A percentile compares a stretch with the other conserved stretches of the same genome.
Conservation (phyloP, 2,797 vertebrate genomes). For the Coccyzus lansbergi region DNA sequence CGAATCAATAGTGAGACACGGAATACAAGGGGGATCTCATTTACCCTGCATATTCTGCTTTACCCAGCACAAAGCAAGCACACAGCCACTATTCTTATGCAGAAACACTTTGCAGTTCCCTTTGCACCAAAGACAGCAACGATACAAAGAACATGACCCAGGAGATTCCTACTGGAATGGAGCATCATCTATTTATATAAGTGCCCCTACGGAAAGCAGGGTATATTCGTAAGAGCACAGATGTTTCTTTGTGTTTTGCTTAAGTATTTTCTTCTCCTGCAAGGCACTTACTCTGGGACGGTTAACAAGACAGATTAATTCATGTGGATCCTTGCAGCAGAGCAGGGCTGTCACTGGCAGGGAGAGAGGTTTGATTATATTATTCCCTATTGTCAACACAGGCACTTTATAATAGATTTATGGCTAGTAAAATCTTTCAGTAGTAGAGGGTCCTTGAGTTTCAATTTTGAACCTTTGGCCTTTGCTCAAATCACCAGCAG, state of each 20-base stretch:
- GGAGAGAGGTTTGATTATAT: slow-evolving; percentile 47
- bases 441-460: slow-evolving; percentile 59
- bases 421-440: slow-evolving; percentile 64
- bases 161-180: background rate
- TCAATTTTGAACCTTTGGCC: slow-evolving; percentile 64
- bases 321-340: slow-evolving; percentile 31
- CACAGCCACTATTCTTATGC: accelerated
- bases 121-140: background rate
- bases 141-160: background rate
- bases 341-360: slow-evolving; percentile 36
- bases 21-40: background rate
- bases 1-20: background rate
- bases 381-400: slow-evolving; percentile 56
- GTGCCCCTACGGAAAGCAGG: background rate
- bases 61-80: background rate
- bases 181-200: background rate
- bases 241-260: background rate
- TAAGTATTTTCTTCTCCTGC: background rate
- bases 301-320: slow-evolving; percentile 58
- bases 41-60: background rate
- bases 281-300: slow-evolving; percentile 7
- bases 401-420: slow-evolving; percentile 61
- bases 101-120: background rate
- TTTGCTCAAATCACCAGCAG: slow-evolving; percentile 56
- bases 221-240: background rate